phyloP scores from a whole-genome alignment of 2,797 vertebrate species.

The Acanthornis magna region DNA sequence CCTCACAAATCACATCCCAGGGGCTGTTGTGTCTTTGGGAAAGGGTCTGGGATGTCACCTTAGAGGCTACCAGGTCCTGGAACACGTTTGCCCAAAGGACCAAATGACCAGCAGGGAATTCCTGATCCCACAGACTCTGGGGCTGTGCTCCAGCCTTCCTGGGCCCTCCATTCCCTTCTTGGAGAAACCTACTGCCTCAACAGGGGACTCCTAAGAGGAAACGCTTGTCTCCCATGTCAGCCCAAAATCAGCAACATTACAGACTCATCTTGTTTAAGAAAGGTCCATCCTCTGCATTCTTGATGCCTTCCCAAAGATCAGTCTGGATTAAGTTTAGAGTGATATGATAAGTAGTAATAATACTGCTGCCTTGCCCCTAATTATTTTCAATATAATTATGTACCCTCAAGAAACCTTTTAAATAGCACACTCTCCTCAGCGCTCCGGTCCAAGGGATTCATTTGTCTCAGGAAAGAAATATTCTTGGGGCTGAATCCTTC shows the following conservation, averaged over 20 bases:
- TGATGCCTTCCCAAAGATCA: slow-evolving; percentile 3
- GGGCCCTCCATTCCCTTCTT: background rate
- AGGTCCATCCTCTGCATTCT: background rate
- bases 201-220: background rate
- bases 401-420: slow-evolving; percentile 71
- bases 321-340: slow-evolving; percentile 43
- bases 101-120: background rate
- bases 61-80: background rate
- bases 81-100: rapidly evolving
- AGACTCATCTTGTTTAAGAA: background rate
- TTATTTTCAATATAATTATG: slow-evolving; percentile 61
- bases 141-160: background rate
- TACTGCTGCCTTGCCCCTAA: slow-evolving; percentile 49
- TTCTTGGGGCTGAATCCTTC: slow-evolving; percentile 47
- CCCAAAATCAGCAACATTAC: rapidly evolving
- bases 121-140: background rate
- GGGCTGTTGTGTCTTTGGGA: background rate
- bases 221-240: background rate
- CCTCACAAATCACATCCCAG: background rate
- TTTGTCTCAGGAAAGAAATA: slow-evolving; percentile 37
- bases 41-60: background rate
- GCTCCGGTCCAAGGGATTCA: slow-evolving; percentile 22
- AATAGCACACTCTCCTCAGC: background rate
- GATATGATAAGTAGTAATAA: slow-evolving; percentile 68
- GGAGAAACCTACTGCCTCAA: background rate